Evolutionary conservation across 2,797 vertebrate species (phyloP), one percentile per base, ranked within the genome.

Genomic region (Cossypha heuglini): DNA sequence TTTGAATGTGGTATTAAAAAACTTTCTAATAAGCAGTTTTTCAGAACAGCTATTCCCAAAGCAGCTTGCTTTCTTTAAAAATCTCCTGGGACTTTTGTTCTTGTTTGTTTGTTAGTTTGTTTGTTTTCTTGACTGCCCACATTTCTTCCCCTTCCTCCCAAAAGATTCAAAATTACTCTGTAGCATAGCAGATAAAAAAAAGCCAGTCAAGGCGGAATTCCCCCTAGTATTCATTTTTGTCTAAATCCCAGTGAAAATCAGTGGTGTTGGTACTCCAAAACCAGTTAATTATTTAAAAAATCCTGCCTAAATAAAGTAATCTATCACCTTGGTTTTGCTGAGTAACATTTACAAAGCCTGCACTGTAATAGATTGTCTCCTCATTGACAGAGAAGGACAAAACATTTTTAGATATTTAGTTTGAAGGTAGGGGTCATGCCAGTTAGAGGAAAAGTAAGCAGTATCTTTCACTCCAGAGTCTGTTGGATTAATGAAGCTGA

Each of bases 381-480:
- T 93, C 58, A 28, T 57, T 35, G 35, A 51, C 35, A 11, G 9
- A 21, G n/a, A 22, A 93, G 49, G 57, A 71, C 28, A 26, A 63
- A 76, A 58, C 13, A 13, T 17, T 82, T 92, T 79, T 35, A 57
- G 57, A 54, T 10, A n/a, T 26, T 21, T 61, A 54, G 14, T 48
- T 40, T 49, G 35, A 81, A 85, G 54, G 38, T 26, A 83, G 46
- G 10, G 18, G 6, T 72, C 26, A 33, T 19, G 49, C 46, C 77
- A 79, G 26, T 69, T 69, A 52, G 42, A 81, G 35, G 14, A 76
- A 48, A 88, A 72, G 16, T 33, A 54, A 43, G 35, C 59, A 29
- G 25, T 55, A 7, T 74, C 91, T 95, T 77, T 92, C 54, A 64
- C 29, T 92, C 46, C 9, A 15, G n/a, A 86, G 57, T 76, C 64